phyloP scores from a whole-genome alignment of 64 coral and sea anemone species.

The Stichodactyla helianthus region DNA sequence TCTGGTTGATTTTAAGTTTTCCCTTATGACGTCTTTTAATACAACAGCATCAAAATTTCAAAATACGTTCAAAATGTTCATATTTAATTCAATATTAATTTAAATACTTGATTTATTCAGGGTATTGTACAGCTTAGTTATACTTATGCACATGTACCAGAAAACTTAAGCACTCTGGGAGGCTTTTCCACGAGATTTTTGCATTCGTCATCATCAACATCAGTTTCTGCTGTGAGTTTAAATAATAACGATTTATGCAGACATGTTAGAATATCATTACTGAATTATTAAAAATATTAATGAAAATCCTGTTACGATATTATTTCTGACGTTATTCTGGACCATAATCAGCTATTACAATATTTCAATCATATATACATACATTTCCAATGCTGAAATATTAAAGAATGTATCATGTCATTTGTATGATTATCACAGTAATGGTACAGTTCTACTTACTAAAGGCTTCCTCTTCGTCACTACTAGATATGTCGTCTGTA shows the following conservation, averaged over 20 bases:
- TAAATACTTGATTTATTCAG: background rate
- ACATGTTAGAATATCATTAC: background rate
- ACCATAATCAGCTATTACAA: no score
- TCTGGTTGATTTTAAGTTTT: no score
- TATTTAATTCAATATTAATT: background rate
- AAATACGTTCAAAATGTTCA: background rate
- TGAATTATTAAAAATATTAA: background rate
- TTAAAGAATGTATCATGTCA: background rate
- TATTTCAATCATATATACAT: no score
- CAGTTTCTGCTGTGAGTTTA: background rate
- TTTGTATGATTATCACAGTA: no score
- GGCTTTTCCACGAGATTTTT: constrained; percentile 31
- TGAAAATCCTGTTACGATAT: no score
- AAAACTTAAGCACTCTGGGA: constrained; percentile 44
- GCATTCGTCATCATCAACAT: background rate
- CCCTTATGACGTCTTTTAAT: no score
- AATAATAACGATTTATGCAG: constrained; percentile 7
- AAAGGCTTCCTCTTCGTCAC: constrained; percentile 51
- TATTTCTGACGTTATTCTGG: no score
- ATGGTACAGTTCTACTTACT: constrained; percentile 25
- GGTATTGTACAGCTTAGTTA: background rate
- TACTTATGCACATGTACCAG: constrained; percentile 13
- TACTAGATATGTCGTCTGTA: constrained; percentile 38
- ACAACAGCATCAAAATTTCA: no score
- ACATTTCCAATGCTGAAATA: background rate